These are phyloP conservation scores for Anabas testudineus DNA, from an alignment of 2,797 vertebrate genomes.

Conservation along the genomic window DNA sequence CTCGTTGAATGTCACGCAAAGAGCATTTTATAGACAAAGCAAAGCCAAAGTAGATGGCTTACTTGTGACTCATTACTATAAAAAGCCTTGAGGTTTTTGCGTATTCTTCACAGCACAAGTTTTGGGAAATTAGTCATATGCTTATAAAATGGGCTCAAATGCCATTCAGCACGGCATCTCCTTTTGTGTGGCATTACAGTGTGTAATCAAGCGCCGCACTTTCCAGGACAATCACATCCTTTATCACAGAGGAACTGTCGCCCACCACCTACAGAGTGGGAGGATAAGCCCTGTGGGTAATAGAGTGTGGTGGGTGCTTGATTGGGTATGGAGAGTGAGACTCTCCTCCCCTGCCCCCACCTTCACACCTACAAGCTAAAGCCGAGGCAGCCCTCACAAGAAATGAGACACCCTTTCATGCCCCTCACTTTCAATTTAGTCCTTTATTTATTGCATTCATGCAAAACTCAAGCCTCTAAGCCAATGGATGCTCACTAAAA, in stretches of 20 bases:
- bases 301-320: slow-evolving; percentile 65
- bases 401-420: slow-evolving; percentile 61
- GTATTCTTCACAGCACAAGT: slow-evolving; percentile 55
- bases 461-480: slow-evolving; percentile 12
- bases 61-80: slow-evolving; percentile 65
- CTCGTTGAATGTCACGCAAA: slow-evolving; percentile 35
- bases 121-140: slow-evolving; percentile 70
- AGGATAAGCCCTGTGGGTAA: slow-evolving; percentile 66
- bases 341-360: not conserved
- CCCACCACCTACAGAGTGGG: slow-evolving; percentile 71
- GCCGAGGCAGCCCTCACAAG: slow-evolving; percentile 47
- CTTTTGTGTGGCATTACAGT: slow-evolving; percentile 65
- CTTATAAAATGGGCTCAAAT: slow-evolving; percentile 58
- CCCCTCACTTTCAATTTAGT: slow-evolving; percentile 65
- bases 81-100: slow-evolving; percentile 48
- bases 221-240: slow-evolving; percentile 64
- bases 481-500: slow-evolving; percentile 14
- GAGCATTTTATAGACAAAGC: slow-evolving; percentile 48
- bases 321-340: slow-evolving; percentile 65
- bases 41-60: slow-evolving; percentile 49
- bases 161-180: slow-evolving; percentile 46
- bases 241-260: slow-evolving; percentile 67
- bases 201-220: slow-evolving; percentile 71
- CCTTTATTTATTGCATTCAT: slow-evolving; percentile 68
- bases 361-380: slow-evolving; percentile 60